Conservation (phyloP, 2,888 invertebrate genomes). For the Andrena bucephala region DNA sequence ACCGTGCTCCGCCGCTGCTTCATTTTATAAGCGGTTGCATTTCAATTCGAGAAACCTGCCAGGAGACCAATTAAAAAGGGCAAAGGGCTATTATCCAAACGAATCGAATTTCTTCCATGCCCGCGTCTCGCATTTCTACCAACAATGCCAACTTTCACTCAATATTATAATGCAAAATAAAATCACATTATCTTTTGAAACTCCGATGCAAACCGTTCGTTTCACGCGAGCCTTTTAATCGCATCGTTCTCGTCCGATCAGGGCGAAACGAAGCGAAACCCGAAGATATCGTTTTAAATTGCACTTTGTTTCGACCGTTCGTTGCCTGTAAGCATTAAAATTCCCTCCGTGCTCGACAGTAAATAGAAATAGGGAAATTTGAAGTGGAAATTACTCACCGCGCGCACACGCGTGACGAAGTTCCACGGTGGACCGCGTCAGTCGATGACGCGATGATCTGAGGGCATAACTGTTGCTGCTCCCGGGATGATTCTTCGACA, state of each 20-base stretch:
- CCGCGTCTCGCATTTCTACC: neutral
- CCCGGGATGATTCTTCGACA: conserved; percentile 30
- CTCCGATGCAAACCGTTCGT: no score
- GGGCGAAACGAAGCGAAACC: no score
- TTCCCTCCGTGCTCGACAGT: no score
- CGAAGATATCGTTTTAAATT: no score
- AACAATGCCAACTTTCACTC: no score
- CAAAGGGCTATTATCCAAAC: neutral
- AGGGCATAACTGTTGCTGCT: conserved; percentile 71
- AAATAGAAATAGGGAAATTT: neutral
- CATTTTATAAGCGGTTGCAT: conserved; percentile 4
- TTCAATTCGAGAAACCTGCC: conserved; percentile 4
- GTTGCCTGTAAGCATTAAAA: neutral
- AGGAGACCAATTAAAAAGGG: neutral
- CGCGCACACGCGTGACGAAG: conserved; percentile 62
- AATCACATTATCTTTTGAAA: no score
- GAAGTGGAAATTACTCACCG: conserved; percentile 59
- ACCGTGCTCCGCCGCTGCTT: conserved; percentile 6
- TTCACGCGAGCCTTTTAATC: no score
- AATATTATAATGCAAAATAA: no score
- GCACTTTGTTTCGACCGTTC: neutral
- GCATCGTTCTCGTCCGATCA: no score
- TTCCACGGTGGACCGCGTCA: conserved; percentile 37
- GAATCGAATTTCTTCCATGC: neutral
- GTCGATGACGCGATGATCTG: conserved; percentile 46